phyloP scores from a whole-genome alignment of 2,113 vertebrate species.

The Petrocephalus zakoni region DNA sequence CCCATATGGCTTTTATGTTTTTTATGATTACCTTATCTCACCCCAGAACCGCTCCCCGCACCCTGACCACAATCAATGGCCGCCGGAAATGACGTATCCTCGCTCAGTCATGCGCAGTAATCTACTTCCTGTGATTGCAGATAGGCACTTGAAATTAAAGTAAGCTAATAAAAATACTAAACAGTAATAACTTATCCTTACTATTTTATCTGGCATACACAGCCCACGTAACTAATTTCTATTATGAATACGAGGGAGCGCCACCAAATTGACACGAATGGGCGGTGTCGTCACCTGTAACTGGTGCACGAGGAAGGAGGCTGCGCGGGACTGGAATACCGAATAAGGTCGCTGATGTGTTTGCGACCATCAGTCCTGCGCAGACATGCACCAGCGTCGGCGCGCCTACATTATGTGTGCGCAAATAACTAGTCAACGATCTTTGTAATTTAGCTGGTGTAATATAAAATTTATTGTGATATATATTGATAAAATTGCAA shows the following conservation, averaged over 20 bases:
- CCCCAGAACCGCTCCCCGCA: not conserved
- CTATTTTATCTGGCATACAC: not conserved
- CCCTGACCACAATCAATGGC: not conserved
- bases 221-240: not conserved
- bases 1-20: not conserved
- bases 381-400: not conserved
- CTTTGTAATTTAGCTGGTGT: not conserved
- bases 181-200: not conserved
- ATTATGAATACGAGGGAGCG: not conserved
- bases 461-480: not conserved
- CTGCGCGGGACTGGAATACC: conserved; percentile 4
- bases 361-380: not conserved
- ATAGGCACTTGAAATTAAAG: not conserved
- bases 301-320: conserved; percentile 10
- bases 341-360: not conserved
- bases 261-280: not conserved
- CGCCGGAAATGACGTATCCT: not conserved
- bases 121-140: not conserved
- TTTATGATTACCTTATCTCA: not conserved
- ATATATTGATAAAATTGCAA: not conserved
- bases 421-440: not conserved
- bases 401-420: not conserved
- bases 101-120: not conserved
- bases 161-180: not conserved
- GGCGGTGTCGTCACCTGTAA: not conserved